A percentile compares a stretch with the other conserved stretches of the same genome.
Evolutionary conservation across 2,113 vertebrate genomes (phyloP).

Genomic region (Balaenoptera acutorostrata): DNA sequence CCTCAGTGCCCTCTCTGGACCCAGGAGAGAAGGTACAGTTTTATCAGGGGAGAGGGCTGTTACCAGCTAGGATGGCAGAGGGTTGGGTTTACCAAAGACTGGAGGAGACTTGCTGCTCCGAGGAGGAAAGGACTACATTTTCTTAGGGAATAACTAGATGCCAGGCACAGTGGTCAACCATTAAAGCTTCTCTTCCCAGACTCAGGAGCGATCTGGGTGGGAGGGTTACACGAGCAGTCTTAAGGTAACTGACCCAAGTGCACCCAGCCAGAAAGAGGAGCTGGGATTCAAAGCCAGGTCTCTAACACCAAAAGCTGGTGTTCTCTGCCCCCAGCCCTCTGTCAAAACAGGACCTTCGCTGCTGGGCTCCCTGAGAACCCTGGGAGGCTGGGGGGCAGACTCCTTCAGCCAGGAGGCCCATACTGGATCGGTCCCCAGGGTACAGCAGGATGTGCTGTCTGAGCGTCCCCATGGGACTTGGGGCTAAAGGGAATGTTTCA

Average conservation of each 20-base stretch:
- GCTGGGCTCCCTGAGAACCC: neutral
- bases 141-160: neutral
- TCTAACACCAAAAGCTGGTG: neutral
- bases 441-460: neutral
- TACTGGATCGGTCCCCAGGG: no score
- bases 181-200: neutral
- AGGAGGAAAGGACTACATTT: neutral
- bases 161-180: no score
- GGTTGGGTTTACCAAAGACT: neutral
- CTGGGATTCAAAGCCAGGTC: neutral
- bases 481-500: neutral
- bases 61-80: neutral
- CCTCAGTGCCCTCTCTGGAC: neutral
- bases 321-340: neutral
- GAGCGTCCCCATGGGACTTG: neutral
- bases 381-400: neutral
- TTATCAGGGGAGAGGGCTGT: neutral
- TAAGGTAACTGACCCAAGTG: neutral
- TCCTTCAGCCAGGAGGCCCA: neutral
- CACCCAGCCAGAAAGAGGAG: neutral
- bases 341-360: no score
- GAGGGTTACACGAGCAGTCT: neutral
- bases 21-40: neutral
- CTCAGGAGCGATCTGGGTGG: neutral
- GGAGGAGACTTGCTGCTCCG: neutral